Percentiles rank a stretch among this genome's conserved stretches.
phyloP scores from a whole-genome alignment of 2,888 invertebrate genomes.

The Ophioninae sp. region DNA sequence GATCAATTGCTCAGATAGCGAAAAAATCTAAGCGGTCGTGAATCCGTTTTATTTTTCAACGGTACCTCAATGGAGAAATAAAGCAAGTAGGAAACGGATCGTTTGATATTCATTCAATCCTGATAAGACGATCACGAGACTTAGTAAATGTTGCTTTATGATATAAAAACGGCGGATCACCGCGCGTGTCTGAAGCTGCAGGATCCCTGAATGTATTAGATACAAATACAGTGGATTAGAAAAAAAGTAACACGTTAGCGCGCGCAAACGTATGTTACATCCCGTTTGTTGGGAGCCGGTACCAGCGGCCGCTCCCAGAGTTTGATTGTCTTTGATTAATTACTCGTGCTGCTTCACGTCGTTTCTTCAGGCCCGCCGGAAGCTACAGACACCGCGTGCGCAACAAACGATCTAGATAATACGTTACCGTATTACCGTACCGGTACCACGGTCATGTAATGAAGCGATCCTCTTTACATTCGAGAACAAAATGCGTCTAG shows the following conservation, averaged over 20 bases:
- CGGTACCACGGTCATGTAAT: conserved; percentile 36
- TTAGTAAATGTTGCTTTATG: conserved; percentile 15
- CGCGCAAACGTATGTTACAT: conserved; percentile 62
- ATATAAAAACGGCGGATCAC: conserved; percentile 10
- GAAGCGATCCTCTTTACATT: conserved; percentile 30
- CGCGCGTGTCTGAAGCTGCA: conserved; percentile 4
- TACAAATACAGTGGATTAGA: conserved; percentile 69
- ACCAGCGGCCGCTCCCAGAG: conserved; percentile 76
- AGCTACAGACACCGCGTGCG: conserved; percentile 68
- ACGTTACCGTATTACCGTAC: conserved; percentile 76
- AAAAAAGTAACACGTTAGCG: conserved; percentile 10
- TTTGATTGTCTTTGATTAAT: conserved; percentile 81
- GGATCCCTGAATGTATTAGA: conserved; percentile 30
- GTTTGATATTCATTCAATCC: neutral
- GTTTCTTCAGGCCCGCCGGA: conserved; percentile 53
- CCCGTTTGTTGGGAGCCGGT: conserved; percentile 76
- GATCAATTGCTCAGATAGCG: neutral
- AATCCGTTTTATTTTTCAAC: neutral
- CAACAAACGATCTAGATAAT: conserved; percentile 78
- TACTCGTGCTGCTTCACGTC: conserved; percentile 73
- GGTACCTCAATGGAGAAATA: neutral
- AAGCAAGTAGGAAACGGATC: neutral
- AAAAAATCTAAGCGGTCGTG: neutral
- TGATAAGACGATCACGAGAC: conserved; percentile 28
- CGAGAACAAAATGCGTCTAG: conserved; percentile 8